Evolutionary conservation across 1,140 invertebrate species (phyloP), one percentile per base, ranked within the genome.

Genomic region (Sycobia sp.): DNA sequence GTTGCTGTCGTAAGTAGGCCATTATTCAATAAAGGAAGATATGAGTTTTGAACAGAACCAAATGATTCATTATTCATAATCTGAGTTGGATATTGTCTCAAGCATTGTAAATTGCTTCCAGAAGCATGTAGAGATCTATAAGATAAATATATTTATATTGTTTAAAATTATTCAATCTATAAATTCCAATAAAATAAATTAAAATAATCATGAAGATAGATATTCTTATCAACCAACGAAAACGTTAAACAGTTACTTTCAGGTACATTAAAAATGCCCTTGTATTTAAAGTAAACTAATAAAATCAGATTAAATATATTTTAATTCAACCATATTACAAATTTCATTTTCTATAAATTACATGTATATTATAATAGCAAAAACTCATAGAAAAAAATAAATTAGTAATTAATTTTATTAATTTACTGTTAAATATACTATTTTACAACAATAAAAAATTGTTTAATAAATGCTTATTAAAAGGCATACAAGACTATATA

Each of bases 1-100:
- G 69, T 73, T n/a, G 71, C 23, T n/a, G 67, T 54, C 29, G 68
- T 53, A 44, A 57, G 46, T 58, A 51, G 41, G 49, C 55, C 55
- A 46, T 51, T 63, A 7, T 63, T 63, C n/a, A 55, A 41, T 46
- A 65, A 34, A 53, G 62, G 62, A 38, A 46, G 20, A 20, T 58
- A 65, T 13, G 44, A 50, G 23, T 58, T 65, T 27, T 13, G 27
- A 14, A 44, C 8, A 14, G 27, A 44, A 46, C 47, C 43, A 51
- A 18, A 58, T 14, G 47, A 64, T 20, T 27, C 47, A 65, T 65
- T 47, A 50, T 51, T 43, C 1, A 46, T 11, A 16, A 58, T 49
- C 14, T 43, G 62, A 44, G 39, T 11, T 22, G 25, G 55, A 53
- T 65, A 58, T 43, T 63, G 54, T 54, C 51, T 47, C 10, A 34